Percentiles rank a stretch among this genome's conserved stretches.
Evolutionary conservation across 2,113 vertebrate genomes (phyloP).

Genomic region (rabbit (Oryctolagus cuniculus)): DNA sequence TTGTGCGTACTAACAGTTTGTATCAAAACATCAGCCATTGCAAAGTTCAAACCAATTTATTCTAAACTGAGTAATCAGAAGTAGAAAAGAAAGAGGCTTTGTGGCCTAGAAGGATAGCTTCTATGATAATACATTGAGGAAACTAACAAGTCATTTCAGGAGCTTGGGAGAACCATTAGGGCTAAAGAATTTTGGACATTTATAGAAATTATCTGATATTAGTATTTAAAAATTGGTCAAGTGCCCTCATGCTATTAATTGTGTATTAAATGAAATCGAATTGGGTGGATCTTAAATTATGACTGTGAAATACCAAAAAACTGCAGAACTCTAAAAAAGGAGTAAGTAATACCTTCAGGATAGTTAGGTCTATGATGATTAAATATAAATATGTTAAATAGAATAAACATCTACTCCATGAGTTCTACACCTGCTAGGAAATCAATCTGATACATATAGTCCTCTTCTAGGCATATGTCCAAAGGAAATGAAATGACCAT

Average conservation of each 20-base stretch:
- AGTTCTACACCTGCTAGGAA: constrained; percentile 35
- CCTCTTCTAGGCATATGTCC: neutral
- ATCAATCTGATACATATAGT: neutral
- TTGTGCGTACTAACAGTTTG: neutral
- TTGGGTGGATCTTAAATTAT: neutral
- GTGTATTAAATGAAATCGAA: constrained; percentile 40
- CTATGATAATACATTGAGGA: neutral
- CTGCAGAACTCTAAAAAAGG: neutral
- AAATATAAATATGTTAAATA: constrained; percentile 29
- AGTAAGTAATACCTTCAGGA: constrained; percentile 2
- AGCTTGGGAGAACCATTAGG: neutral
- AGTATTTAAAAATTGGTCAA: neutral
- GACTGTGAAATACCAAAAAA: neutral
- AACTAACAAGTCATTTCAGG: neutral
- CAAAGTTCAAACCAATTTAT: neutral
- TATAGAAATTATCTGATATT: neutral
- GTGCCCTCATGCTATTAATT: neutral
- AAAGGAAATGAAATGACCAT: neutral
- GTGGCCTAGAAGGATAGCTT: neutral
- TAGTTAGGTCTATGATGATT: neutral
- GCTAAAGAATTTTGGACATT: neutral
- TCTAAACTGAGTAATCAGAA: constrained; percentile 29
- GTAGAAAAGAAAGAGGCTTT: neutral
- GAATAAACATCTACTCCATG: constrained; percentile 23
- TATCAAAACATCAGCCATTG: neutral